These are phyloP conservation scores for Neoniphon sammara DNA, from an alignment of 2,797 vertebrate genomes.

Conservation along the genomic window DNA sequence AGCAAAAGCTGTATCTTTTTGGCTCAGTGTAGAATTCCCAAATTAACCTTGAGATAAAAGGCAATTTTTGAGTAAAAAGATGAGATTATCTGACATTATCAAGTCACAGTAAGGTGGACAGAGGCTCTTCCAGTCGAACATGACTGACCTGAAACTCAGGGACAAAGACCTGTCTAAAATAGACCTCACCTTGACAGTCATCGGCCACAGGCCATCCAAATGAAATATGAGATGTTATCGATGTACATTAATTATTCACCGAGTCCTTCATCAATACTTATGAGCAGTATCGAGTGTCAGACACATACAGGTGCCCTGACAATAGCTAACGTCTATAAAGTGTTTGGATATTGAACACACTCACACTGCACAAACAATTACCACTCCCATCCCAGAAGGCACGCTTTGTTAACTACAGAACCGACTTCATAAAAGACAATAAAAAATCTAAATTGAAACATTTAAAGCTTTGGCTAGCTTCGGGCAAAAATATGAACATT, in stretches of 20 bases:
- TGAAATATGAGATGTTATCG: slow-evolving; percentile 57
- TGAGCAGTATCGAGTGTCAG: slow-evolving; percentile 30
- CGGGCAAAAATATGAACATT: slow-evolving; percentile 7
- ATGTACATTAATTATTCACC: slow-evolving; percentile 73
- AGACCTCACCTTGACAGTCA: slow-evolving; percentile 40
- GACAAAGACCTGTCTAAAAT: slow-evolving; percentile 54
- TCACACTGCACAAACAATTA: slow-evolving; percentile 23
- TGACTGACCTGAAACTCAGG: slow-evolving; percentile 34
- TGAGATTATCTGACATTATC: not conserved
- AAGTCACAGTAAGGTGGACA: not conserved
- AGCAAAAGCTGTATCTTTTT: not conserved
- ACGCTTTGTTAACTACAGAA: not conserved
- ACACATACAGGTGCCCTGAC: slow-evolving; percentile 46
- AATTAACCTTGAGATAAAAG: not conserved
- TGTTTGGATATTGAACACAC: slow-evolving; percentile 44
- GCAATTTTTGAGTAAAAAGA: not conserved
- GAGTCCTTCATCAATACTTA: slow-evolving; percentile 58
- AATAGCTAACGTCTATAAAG: not conserved
- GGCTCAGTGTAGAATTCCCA: not conserved
- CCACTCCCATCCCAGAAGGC: not conserved
- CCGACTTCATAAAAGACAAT: not conserved
- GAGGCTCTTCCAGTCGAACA: slow-evolving; percentile 23
- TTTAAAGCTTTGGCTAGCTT: slow-evolving; percentile 15
- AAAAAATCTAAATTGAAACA: slow-evolving; percentile 5
- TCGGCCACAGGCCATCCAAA: slow-evolving; percentile 49